These are phyloP conservation scores for Papilio machaon DNA, from an alignment of 1,140 invertebrate genomes.

Conservation along the genomic window DNA sequence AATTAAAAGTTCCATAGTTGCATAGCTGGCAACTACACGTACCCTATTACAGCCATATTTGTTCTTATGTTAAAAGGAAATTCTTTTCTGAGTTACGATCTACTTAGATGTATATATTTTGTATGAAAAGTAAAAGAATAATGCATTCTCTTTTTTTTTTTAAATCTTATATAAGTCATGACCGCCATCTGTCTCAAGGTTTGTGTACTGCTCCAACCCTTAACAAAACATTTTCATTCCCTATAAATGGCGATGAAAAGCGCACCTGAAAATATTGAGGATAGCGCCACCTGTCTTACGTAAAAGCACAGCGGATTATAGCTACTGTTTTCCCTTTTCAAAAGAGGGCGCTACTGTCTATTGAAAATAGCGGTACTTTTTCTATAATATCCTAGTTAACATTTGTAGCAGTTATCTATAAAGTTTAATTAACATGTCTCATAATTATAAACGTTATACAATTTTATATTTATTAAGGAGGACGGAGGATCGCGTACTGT, in stretches of 20 bases:
- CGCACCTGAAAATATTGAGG: not conserved
- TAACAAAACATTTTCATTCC: not conserved
- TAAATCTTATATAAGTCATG: not conserved
- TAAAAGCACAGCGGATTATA: not conserved
- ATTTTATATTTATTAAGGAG: not conserved
- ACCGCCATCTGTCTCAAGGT: not conserved
- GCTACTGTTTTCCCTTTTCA: not conserved
- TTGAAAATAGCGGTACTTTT: not conserved
- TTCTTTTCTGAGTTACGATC: not conserved
- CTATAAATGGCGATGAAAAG: not conserved
- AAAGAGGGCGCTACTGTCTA: not conserved
- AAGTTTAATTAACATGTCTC: not conserved
- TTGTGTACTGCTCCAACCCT: not conserved
- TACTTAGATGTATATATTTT: not conserved
- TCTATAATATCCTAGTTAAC: no score
- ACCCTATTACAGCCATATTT: not conserved
- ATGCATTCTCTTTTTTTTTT: not conserved
- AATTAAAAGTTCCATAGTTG: not conserved
- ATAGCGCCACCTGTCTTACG: constrained; percentile 1
- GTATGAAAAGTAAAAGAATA: not conserved
- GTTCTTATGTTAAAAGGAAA: not conserved
- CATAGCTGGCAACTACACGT: no score
- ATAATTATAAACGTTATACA: not conserved
- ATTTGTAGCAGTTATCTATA: no score
- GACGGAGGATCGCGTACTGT: no score